Percentiles rank a stretch among this genome's conserved stretches.
These are phyloP conservation scores for Peromyscus attwateri DNA, from an alignment of 2,797 vertebrate species.

Conservation along the genomic window DNA sequence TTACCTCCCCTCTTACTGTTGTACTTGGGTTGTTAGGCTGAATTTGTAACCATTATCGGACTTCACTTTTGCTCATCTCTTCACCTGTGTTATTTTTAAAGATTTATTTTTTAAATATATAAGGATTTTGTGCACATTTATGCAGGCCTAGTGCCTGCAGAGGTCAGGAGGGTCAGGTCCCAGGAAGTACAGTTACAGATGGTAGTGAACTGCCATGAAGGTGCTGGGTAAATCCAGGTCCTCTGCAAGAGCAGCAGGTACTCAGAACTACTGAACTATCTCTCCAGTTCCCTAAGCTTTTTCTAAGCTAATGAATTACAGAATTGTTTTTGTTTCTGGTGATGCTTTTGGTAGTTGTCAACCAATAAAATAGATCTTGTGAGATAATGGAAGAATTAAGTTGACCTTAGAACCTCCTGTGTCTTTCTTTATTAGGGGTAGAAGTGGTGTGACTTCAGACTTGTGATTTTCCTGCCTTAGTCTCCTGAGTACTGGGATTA, in stretches of 20 bases:
- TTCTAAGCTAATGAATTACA: background rate
- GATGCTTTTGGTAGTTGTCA: conserved; percentile 33
- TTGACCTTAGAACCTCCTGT: background rate
- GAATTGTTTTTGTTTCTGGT: conserved; percentile 1
- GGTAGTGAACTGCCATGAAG: background rate
- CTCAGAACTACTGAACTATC: background rate
- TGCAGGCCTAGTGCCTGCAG: background rate
- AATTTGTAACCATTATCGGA: background rate
- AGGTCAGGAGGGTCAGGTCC: background rate
- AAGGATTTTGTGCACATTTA: background rate
- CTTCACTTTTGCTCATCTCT: background rate
- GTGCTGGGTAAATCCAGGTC: background rate
- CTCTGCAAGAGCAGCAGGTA: background rate
- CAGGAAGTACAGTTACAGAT: background rate
- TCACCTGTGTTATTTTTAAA: background rate
- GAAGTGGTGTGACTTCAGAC: background rate
- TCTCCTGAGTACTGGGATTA: background rate
- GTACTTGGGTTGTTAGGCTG: background rate
- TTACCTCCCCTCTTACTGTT: background rate
- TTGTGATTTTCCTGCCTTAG: background rate
- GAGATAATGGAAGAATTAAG: background rate
- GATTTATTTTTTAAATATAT: background rate
- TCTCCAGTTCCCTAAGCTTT: background rate
- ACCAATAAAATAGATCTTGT: background rate
- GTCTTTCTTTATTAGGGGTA: background rate